Percentiles rank a stretch among this genome's conserved stretches.
Conservation (phyloP, 2,113 vertebrate genomes). For the Grammomys surdaster region DNA sequence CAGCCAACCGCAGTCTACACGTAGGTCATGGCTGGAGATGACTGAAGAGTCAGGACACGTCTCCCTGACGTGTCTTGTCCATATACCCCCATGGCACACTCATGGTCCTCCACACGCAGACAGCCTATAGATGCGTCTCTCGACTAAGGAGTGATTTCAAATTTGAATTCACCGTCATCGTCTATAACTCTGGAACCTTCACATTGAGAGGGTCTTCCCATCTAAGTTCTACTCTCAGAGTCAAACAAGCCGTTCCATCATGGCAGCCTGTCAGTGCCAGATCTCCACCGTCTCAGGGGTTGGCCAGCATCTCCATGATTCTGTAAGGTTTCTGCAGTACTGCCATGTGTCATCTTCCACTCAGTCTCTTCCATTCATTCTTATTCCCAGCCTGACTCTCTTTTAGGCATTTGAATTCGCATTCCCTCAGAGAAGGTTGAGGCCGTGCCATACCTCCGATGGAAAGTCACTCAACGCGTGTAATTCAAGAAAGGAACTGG, state of each 20-base stretch:
- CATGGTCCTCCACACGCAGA: not conserved
- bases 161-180: slow-evolving; percentile 12
- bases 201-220: not conserved
- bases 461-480: not conserved
- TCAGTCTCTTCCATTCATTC: not conserved
- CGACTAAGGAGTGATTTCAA: not conserved
- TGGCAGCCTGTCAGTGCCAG: not conserved
- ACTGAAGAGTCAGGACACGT: not conserved
- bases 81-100: not conserved
- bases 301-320: not conserved
- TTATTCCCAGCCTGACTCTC: not conserved
- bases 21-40: not conserved
- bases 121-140: not conserved
- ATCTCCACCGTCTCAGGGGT: not conserved
- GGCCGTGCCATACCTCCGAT: not conserved
- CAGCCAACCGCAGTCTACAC: not conserved
- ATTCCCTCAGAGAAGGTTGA: not conserved
- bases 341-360: not conserved
- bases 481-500: slow-evolving; percentile 5
- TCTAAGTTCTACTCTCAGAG: slow-evolving; percentile 24
- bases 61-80: not conserved
- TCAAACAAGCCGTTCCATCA: not conserved
- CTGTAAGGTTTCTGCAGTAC: not conserved
- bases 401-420: not conserved
- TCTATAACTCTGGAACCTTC: slow-evolving; percentile 24